Evolutionary conservation across 2,113 vertebrate species (phyloP).

Genomic region (Thinocorus orbignyianus): DNA sequence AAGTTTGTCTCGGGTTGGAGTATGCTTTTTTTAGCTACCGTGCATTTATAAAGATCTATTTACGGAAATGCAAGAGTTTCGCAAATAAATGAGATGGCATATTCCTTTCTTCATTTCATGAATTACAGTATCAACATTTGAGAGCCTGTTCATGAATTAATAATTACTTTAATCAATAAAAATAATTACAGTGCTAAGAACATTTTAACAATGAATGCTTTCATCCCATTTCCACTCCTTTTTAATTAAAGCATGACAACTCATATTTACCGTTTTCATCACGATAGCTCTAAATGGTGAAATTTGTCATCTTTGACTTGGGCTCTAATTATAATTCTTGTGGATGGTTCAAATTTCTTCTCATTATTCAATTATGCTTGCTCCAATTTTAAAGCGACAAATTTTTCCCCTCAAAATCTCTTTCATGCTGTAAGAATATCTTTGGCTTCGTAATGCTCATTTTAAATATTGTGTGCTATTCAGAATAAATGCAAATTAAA

Average conservation of each 20-base stretch:
- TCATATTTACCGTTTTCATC: constrained; percentile 57
- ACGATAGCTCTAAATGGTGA: constrained; percentile 55
- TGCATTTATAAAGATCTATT: constrained; percentile 30
- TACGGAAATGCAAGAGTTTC: constrained; percentile 23
- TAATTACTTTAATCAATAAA: constrained; percentile 67
- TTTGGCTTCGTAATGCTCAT: background rate
- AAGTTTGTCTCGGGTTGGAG: background rate
- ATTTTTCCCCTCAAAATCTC: constrained; percentile 26
- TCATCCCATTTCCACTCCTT: constrained; percentile 42
- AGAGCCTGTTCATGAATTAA: constrained; percentile 72
- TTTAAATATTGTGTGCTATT: background rate
- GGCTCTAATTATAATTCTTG: constrained; percentile 64
- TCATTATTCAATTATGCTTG: constrained; percentile 47
- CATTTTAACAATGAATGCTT: constrained; percentile 61
- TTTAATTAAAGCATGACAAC: constrained; percentile 59
- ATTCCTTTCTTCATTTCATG: constrained; percentile 59
- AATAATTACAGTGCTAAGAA: constrained; percentile 64
- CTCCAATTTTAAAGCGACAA: constrained; percentile 46
- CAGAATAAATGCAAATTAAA: constrained; percentile 37
- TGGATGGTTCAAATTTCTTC: constrained; percentile 40
- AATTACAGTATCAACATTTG: constrained; percentile 68
- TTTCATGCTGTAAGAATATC: constrained; percentile 29
- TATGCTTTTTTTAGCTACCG: background rate
- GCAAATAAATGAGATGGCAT: constrained; percentile 53
- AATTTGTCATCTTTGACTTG: constrained; percentile 54